phyloP scores from a whole-genome alignment of 2,113 vertebrate genomes.

The Callithrix jacchus region DNA sequence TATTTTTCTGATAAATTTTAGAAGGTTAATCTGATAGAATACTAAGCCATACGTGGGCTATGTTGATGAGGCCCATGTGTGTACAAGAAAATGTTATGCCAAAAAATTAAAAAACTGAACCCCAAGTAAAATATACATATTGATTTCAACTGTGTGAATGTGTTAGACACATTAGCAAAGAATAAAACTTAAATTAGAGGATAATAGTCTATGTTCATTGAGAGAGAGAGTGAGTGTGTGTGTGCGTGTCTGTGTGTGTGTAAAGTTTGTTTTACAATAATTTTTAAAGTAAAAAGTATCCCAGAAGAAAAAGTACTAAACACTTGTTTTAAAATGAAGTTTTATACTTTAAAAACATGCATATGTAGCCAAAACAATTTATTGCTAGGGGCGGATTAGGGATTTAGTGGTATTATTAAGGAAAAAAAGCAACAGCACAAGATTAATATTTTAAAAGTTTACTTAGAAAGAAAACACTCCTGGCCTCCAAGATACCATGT shows the following conservation, averaged over 20 bases:
- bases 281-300: slow-evolving; percentile 39
- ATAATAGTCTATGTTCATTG: slow-evolving; percentile 18
- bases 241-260: neutral
- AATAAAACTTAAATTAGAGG: slow-evolving; percentile 3
- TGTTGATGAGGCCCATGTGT: neutral
- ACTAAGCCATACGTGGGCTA: neutral
- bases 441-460: slow-evolving; percentile 55
- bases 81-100: slow-evolving; percentile 7
- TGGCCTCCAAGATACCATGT: neutral
- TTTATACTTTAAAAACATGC: slow-evolving; percentile 52
- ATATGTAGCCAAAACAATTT: slow-evolving; percentile 36
- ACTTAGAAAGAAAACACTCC: slow-evolving; percentile 37
- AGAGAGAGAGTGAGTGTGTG: neutral
- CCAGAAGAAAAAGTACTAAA: slow-evolving; percentile 37
- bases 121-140: neutral
- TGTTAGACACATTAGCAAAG: neutral
- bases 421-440: neutral
- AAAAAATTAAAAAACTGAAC: neutral
- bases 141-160: slow-evolving; percentile 1
- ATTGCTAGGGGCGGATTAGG: slow-evolving; percentile 9
- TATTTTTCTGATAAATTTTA: slow-evolving; percentile 23
- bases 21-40: neutral
- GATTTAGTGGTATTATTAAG: slow-evolving; percentile 8
- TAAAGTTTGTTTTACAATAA: slow-evolving; percentile 17
- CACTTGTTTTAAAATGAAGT: slow-evolving; percentile 52